Evolutionary conservation across 1,140 invertebrate species (phyloP).

Genomic region (Goniozus legneri): DNA sequence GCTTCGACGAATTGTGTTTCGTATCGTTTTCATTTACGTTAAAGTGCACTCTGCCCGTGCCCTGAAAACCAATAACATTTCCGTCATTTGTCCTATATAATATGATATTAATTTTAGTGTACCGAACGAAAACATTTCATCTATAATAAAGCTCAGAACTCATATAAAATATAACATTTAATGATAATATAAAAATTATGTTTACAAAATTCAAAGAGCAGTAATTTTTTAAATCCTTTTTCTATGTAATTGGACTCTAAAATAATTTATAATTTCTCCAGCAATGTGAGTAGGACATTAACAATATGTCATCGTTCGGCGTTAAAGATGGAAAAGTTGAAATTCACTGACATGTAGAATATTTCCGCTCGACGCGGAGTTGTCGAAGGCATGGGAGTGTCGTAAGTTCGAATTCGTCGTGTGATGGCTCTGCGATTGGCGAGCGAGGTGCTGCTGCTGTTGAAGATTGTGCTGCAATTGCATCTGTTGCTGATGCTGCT

Average conservation of each 20-base stretch:
- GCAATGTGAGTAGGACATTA: too few species aligned
- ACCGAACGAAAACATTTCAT: background rate
- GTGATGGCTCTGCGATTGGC: slow-evolving; percentile 40
- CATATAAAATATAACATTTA: background rate
- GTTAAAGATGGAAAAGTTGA: too few species aligned
- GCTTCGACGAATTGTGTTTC: slow-evolving; percentile 32
- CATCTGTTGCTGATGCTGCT: slow-evolving; percentile 35
- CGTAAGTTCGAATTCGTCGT: slow-evolving; percentile 40
- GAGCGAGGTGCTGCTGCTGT: slow-evolving; percentile 22
- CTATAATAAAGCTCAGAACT: background rate
- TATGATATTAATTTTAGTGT: too few species aligned
- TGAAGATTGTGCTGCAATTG: too few species aligned
- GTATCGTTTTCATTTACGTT: slow-evolving; percentile 38
- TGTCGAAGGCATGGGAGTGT: slow-evolving; percentile 53
- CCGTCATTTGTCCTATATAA: background rate
- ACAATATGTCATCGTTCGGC: too few species aligned
- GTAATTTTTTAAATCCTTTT: too few species aligned
- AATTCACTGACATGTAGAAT: slow-evolving; percentile 63
- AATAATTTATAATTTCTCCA: too few species aligned
- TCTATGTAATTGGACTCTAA: too few species aligned
- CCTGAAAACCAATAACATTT: slow-evolving; percentile 28
- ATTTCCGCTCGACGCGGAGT: slow-evolving; percentile 63
- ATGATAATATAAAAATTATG: background rate
- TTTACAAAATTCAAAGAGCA: background rate
- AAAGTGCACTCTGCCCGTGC: slow-evolving; percentile 57